Evolutionary conservation across 1,140 invertebrate species (phyloP).

Genomic region (Melanaphis sacchari): DNA sequence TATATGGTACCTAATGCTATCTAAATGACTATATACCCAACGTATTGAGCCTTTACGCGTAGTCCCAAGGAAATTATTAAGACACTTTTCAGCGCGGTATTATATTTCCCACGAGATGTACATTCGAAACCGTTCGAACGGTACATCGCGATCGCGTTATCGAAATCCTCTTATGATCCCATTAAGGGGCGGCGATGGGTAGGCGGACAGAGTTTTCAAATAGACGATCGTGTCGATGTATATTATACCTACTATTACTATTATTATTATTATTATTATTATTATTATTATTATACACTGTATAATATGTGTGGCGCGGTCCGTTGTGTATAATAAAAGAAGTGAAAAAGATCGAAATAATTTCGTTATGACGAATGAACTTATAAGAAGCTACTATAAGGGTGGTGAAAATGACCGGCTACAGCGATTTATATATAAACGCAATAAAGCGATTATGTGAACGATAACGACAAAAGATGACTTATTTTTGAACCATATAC

Average conservation of each 20-base stretch:
- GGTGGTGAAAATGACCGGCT: neutral
- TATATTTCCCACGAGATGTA: slow-evolving; percentile 43
- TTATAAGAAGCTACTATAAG: neutral
- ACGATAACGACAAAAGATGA: neutral
- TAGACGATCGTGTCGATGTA: neutral
- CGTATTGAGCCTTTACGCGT: slow-evolving; percentile 33
- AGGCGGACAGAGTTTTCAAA: neutral
- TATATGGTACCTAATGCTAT: slow-evolving; percentile 33
- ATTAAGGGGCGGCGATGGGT: neutral
- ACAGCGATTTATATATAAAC: neutral
- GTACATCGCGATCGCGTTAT: slow-evolving; percentile 36
- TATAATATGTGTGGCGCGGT: neutral
- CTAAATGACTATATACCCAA: slow-evolving; percentile 27
- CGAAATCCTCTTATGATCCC: slow-evolving; percentile 49
- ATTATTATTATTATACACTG: neutral
- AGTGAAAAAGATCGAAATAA: neutral
- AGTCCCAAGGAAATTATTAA: slow-evolving; percentile 50
- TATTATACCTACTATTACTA: neutral
- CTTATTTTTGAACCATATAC: neutral
- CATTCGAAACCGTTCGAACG: neutral
- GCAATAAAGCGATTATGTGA: neutral
- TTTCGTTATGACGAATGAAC: neutral
- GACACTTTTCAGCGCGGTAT: slow-evolving; percentile 48
- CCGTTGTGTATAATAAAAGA: neutral
- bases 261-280: slow-evolving; percentile 6